Conservation (phyloP, 2,797 vertebrate species). For the Hemitrygon akajei region DNA sequence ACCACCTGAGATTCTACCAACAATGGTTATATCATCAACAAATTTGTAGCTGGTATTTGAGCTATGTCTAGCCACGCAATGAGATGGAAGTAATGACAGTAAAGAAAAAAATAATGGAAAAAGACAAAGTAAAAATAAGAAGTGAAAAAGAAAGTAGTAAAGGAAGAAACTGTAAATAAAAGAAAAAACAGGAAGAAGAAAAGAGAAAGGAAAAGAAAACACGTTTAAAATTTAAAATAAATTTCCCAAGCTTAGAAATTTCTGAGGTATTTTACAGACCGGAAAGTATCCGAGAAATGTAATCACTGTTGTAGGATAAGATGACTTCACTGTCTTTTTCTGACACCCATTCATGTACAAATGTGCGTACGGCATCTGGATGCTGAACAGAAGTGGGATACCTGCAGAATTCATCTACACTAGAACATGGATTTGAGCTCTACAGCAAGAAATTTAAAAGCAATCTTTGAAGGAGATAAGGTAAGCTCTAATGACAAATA, state of each 20-base stretch:
- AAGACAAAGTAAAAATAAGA: no score
- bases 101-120: no score
- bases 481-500: background rate
- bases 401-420: background rate
- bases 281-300: background rate
- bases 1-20: no score
- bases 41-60: no score
- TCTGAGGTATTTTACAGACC: background rate
- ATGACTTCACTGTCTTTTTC: background rate
- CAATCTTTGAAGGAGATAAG: background rate
- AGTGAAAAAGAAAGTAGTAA: no score
- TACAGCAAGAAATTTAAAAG: background rate
- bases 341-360: background rate
- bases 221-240: no score
- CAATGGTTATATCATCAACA: no score
- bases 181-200: no score
- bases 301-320: background rate
- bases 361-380: background rate
- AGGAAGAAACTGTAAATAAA: no score
- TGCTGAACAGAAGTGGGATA: background rate
- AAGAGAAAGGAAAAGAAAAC: no score
- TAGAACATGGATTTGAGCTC: background rate
- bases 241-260: background rate
- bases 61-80: no score
- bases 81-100: no score